Evolutionary conservation across 1,140 invertebrate genomes (phyloP), one percentile per base, ranked within the genome.

Genomic region (Ostrea denselamellosa): DNA sequence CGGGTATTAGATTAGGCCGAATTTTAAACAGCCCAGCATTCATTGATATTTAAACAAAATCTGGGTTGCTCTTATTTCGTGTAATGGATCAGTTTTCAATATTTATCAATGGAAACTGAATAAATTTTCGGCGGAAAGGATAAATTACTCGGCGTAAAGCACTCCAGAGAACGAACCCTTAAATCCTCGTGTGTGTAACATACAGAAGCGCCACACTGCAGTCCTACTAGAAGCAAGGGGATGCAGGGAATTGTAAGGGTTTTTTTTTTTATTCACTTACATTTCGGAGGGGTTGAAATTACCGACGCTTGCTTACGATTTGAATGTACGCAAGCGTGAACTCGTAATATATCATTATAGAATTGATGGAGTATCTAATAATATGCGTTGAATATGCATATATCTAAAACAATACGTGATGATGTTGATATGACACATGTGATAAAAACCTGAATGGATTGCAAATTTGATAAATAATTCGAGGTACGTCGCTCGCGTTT

Each of bases 81-180:
- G 68, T 77, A 77, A 77, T 77, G 68, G 68, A 77, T 77, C 68
- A 77, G 22, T 34, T 77, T 77, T 77, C 22, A 77, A 34, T 28
- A 77, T 77, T 77, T 28, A 77, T 77, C 68, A 77, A 77, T 77
- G 68, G 25, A 77, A 77, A 77, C 25, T 77, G 68, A 77, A 77
- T 77, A 77, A 77, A 77, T 77, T 77, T 77, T 77, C 68, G 28
- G 25, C 56, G 5, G 17, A n/a, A 19, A 62, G 56, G 56, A 62
- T 62, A 62, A 62, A 62, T 62, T 44, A 44, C 34, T 44, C 56
- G 17, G 56, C 25, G 68, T 25, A 77, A 34, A 77, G 68, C 28
- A 77, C 28, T 77, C 68, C 9, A 77, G 28, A 28, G 68, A 22
- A 77, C 28, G 28, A 77, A 77, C 22, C 28, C 25, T 34, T 62